These are phyloP conservation scores for Alviniconcha strummeri DNA, from an alignment of 2,888 invertebrate genomes.

Conservation along the genomic window DNA sequence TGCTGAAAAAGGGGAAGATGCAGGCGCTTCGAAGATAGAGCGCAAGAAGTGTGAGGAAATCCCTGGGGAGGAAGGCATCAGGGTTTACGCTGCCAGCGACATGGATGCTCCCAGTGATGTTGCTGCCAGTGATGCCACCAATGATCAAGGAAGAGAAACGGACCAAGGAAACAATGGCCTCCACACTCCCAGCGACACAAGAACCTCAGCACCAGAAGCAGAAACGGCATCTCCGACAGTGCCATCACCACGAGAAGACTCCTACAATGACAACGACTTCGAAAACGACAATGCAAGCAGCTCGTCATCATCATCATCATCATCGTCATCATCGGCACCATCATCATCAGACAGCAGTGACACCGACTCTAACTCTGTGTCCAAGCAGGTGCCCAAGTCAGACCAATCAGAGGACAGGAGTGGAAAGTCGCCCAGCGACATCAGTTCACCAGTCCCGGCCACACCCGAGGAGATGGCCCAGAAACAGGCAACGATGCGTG, in stretches of 20 bases:
- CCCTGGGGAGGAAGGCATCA: background rate
- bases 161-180: background rate
- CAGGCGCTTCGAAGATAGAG: background rate
- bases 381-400: background rate
- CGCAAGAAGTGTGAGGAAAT: background rate
- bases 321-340: background rate
- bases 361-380: background rate
- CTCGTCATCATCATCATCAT: background rate
- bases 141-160: background rate
- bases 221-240: background rate
- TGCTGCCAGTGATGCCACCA: background rate
- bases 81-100: background rate
- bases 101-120: background rate
- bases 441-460: conserved; percentile 11
- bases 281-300: background rate
- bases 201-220: background rate
- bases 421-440: background rate
- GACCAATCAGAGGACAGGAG: conserved; percentile 13
- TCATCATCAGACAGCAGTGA: background rate
- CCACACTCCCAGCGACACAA: background rate
- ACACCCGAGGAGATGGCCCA: conserved; percentile 24
- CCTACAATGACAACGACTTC: background rate
- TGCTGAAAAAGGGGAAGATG: background rate
- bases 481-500: conserved; percentile 25
- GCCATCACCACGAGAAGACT: background rate